Evolutionary conservation across 2,113 vertebrate species (phyloP).

Genomic region (Neogobius melanostomus): DNA sequence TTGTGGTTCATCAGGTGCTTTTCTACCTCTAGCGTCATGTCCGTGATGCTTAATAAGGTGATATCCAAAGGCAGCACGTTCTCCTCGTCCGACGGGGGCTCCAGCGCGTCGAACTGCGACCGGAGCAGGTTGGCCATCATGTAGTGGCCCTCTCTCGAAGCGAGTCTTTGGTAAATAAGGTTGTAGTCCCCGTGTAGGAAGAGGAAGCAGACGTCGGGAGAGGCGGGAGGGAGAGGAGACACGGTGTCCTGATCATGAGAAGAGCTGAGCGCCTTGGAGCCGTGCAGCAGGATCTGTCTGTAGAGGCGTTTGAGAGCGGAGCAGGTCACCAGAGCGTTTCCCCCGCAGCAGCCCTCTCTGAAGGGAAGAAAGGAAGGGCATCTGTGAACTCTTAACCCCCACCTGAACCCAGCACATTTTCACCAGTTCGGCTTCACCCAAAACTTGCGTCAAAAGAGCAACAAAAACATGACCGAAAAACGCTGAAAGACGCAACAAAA

Average conservation of each 20-base stretch:
- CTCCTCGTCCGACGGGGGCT: constrained; percentile 78
- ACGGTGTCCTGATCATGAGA: constrained; percentile 21
- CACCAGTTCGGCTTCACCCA: too few relatives aligned
- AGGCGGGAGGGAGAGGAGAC: fast-evolving
- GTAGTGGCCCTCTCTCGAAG: constrained; percentile 82
- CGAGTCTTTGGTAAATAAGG: constrained; percentile 78
- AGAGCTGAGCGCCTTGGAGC: constrained; percentile 45
- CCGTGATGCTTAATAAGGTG: constrained; percentile 70
- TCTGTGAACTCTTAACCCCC: neutral
- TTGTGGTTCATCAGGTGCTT: constrained; percentile 41
- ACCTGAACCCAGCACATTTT: too few relatives aligned
- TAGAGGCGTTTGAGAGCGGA: constrained; percentile 88
- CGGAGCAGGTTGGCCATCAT: constrained; percentile 82
- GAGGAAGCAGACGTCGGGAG: constrained; percentile 78
- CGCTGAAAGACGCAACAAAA: too few relatives aligned
- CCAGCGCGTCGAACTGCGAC: constrained; percentile 86
- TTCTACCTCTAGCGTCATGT: constrained; percentile 75
- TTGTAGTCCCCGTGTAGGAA: constrained; percentile 80
- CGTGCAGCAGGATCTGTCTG: constrained; percentile 77
- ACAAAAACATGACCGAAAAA: too few relatives aligned
- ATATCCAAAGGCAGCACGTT: constrained; percentile 80
- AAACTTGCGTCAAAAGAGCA: too few relatives aligned
- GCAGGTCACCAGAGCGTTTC: constrained; percentile 80
- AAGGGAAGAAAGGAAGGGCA: neutral
- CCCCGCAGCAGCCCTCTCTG: constrained; percentile 74